Conservation (phyloP, 2,113 vertebrate genomes). For the Alethe diademata region DNA sequence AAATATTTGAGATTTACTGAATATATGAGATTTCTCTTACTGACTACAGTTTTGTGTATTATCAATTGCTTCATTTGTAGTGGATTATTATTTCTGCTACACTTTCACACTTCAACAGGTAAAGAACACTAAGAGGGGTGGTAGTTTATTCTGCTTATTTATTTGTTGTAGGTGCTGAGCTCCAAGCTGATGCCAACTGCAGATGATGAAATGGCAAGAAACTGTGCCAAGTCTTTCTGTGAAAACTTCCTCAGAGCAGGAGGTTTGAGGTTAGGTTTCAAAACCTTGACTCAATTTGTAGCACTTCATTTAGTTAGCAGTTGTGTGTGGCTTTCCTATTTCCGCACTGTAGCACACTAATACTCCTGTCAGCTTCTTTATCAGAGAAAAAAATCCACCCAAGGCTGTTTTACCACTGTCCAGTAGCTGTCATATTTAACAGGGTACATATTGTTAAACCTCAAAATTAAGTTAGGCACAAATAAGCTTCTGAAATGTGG, state of each 20-base stretch:
- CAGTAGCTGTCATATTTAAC: neutral
- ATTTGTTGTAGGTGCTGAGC: constrained; percentile 87
- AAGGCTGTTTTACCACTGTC: neutral
- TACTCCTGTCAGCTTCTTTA: neutral
- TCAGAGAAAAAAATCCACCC: neutral
- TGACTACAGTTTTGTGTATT: neutral
- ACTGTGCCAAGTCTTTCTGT: constrained; percentile 97
- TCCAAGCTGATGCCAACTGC: constrained; percentile 99
- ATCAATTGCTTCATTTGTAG: neutral
- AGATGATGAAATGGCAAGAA: constrained; percentile 99
- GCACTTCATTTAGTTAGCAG: neutral
- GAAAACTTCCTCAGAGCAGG: constrained; percentile 98
- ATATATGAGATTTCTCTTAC: neutral
- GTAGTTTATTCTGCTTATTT: neutral
- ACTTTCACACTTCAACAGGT: neutral
- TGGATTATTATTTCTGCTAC: neutral
- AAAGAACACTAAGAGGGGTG: neutral
- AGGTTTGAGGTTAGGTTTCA: constrained; percentile 86
- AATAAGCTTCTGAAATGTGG: neutral
- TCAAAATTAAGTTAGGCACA: neutral
- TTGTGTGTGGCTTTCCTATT: neutral
- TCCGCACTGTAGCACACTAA: neutral
- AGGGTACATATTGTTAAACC: neutral
- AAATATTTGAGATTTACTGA: neutral
- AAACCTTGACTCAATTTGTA: neutral